Percentiles rank a stretch among this genome's conserved stretches.
Evolutionary conservation across 1,140 invertebrate species (phyloP).

Genomic region (Pseudomyrmex flavicornis): DNA sequence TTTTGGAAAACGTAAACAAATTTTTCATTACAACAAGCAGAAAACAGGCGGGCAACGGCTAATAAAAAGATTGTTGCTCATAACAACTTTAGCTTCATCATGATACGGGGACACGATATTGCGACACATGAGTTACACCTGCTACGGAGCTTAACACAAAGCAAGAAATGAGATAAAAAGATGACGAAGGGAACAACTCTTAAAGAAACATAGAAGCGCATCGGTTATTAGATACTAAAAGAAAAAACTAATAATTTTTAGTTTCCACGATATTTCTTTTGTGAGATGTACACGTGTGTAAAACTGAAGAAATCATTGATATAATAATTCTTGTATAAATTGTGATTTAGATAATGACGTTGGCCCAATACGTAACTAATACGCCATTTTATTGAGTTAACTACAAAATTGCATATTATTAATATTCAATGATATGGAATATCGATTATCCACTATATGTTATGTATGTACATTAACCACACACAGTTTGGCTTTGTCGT

Average conservation of each 20-base stretch:
- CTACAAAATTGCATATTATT: constrained; percentile 9
- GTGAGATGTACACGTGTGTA: neutral
- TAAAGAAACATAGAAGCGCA: neutral
- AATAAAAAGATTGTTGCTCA: constrained; percentile 2
- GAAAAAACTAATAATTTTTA: constrained; percentile 13
- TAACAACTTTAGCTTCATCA: constrained; percentile 42
- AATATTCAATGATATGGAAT: constrained; percentile 20
- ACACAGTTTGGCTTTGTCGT: neutral
- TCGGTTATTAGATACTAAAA: constrained; percentile 23
- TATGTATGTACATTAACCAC: constrained; percentile 5
- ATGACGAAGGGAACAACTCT: constrained; percentile 17
- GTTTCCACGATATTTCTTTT: neutral
- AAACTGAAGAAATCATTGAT: neutral
- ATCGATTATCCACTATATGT: neutral
- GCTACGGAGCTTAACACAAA: constrained; percentile 22
- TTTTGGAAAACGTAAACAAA: neutral
- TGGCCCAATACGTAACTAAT: constrained; percentile 10
- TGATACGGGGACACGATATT: constrained; percentile 26
- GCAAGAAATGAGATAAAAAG: constrained; percentile 45
- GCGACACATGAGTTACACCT: constrained; percentile 62
- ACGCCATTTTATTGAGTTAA: constrained; percentile 21
- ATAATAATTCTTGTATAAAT: neutral
- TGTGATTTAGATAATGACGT: neutral
- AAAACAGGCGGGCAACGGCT: neutral
- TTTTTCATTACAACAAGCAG: neutral